Percentiles rank a stretch among this genome's conserved stretches.
Conservation (phyloP, 64 coral and sea anemone genomes). For the Montipora sp. region DNA sequence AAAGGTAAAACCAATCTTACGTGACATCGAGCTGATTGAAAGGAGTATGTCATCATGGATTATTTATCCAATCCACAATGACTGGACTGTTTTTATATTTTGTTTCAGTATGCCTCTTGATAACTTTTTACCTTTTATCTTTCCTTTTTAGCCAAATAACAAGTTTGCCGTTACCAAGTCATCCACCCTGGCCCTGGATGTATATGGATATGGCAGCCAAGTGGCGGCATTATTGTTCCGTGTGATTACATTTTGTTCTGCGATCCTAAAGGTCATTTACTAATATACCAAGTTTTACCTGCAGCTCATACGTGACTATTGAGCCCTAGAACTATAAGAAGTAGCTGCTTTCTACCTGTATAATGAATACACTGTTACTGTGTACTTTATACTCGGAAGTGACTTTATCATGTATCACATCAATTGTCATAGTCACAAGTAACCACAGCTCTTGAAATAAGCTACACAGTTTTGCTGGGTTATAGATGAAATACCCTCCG, state of each 20-base stretch:
- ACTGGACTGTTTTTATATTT: constrained; percentile 1
- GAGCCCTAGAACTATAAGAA: background rate
- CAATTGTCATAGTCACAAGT: constrained; percentile 28
- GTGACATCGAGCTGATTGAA: background rate
- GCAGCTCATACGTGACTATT: constrained; percentile 8
- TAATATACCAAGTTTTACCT: constrained; percentile 23
- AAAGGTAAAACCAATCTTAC: background rate
- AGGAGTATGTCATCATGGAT: background rate
- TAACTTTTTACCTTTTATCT: constrained; percentile 9
- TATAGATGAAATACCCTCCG: constrained; percentile 41
- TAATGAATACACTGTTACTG: constrained; percentile 22
- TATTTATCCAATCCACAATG: background rate
- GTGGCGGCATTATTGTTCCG: constrained; percentile 37
- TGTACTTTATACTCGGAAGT: constrained; percentile 12
- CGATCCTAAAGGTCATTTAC: constrained; percentile 43
- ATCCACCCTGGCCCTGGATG: constrained; percentile 30
- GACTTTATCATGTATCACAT: constrained; percentile 4
- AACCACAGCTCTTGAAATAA: constrained; percentile 48
- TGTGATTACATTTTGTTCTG: constrained; percentile 50
- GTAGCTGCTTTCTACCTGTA: constrained; percentile 9
- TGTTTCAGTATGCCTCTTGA: background rate
- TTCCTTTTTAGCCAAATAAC: constrained; percentile 22
- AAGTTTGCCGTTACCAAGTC: constrained; percentile 36
- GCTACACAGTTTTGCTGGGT: constrained; percentile 31
- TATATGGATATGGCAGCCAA: background rate